Evolutionary conservation across 2,888 invertebrate genomes (phyloP), one percentile per base, ranked within the genome.

Genomic region (Adelphocoris suturalis): DNA sequence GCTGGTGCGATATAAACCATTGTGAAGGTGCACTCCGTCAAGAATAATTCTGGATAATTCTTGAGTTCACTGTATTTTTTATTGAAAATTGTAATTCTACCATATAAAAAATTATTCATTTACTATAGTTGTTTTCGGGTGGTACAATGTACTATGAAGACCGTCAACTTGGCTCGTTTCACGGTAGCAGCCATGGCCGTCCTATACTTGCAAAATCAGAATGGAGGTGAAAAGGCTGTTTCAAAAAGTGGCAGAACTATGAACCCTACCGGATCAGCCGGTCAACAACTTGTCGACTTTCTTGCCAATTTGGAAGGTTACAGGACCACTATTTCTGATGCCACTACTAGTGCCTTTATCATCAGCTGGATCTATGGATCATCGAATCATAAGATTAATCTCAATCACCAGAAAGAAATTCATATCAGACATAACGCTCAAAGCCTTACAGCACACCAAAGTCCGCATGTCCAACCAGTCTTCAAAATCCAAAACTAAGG

Each of bases 361-460:
- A 92, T 95, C 96, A 92, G 96, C 98, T 92, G 99, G 98, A 92
- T 95, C 98, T 0, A 96, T 96, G 89, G 99, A 99, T 94, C 98
- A 99, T 0, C 95, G 99, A 92, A 96, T 97, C 91, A 95, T 98
- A 3, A 95, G 99, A 0, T 94, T 99, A 47, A 96, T 99, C 91
- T 98, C 99, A 0, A 94, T 99, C 86, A 98, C 99, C 0, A 97
- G 99, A 0, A 99, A 99, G 93, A 99, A 99, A 93, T 99, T 99
- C 93, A 96, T 99, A 84, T 99, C 99, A 0, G 99, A 99, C 93
- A 97, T 99, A 91, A 98, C 98, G 0, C 98, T 98, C 92, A 99
- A 99, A 94, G 98, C 99, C 0, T 94, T 99, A 68, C 99, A 99
- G 92, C 99, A 99, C 93, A 99, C 98, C 93, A 99, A 99, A 93